phyloP scores from a whole-genome alignment of 2,888 invertebrate species.

The Calephelis perditalis region DNA sequence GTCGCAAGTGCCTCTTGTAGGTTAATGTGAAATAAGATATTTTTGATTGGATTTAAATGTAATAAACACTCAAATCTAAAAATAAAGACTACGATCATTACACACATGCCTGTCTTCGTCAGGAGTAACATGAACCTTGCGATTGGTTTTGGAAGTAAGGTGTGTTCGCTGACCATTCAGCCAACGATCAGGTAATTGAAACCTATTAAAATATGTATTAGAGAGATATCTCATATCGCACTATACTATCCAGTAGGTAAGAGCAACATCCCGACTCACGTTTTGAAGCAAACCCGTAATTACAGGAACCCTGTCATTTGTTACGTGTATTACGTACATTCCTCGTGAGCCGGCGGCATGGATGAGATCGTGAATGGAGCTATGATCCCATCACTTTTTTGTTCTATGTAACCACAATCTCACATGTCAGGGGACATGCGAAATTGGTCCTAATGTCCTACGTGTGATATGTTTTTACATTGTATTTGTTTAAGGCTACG shows the following conservation, averaged over 20 bases:
- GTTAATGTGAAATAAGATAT: too few species aligned
- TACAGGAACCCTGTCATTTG: slow-evolving; percentile 31
- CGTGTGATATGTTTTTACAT: neutral
- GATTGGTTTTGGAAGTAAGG: too few species aligned
- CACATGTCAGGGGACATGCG: neutral
- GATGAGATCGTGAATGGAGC: slow-evolving; percentile 23
- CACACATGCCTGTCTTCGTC: too few species aligned
- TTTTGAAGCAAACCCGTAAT: slow-evolving; percentile 22
- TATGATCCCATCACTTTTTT: slow-evolving; percentile 27
- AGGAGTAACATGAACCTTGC: too few species aligned
- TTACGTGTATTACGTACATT: slow-evolving; percentile 22
- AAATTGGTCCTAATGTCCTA: neutral
- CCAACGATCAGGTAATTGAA: too few species aligned
- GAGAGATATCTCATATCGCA: neutral
- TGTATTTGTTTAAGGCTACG: too few species aligned
- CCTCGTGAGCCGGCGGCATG: slow-evolving; percentile 25
- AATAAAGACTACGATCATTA: too few species aligned
- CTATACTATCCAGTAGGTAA: neutral
- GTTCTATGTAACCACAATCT: slow-evolving; percentile 15
- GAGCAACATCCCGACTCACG: slow-evolving; percentile 8
- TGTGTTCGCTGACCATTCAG: too few species aligned
- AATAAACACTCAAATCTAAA: too few species aligned
- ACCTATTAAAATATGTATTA: too few species aligned
- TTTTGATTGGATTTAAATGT: too few species aligned
- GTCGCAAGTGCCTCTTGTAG: too few species aligned